Evolutionary conservation across 2,797 vertebrate species (phyloP).

Genomic region (Cossypha dichroa): DNA sequence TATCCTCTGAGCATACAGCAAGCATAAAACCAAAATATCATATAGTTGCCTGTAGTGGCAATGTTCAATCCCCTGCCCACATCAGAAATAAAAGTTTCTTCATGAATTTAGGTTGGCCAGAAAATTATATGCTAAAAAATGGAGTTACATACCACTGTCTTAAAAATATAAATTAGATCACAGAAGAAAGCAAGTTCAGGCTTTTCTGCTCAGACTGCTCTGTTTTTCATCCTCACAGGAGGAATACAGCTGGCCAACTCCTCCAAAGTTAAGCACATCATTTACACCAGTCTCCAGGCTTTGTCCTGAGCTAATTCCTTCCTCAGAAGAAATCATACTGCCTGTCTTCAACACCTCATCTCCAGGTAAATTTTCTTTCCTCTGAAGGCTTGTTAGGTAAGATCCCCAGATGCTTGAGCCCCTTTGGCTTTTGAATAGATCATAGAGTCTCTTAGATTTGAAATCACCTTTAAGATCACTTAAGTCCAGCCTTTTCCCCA

Average conservation of each 20-base stretch:
- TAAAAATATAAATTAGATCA: neutral
- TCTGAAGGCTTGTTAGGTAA: neutral
- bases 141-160: neutral
- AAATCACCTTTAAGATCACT: neutral
- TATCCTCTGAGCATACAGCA: neutral
- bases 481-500: neutral
- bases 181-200: neutral
- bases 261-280: neutral
- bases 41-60: neutral
- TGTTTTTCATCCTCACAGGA: neutral
- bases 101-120: neutral
- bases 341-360: neutral
- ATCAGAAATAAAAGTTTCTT: neutral
- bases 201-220: neutral
- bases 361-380: neutral
- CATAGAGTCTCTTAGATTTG: neutral
- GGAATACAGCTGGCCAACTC: neutral
- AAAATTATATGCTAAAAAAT: neutral
- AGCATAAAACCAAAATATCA: neutral
- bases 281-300: neutral
- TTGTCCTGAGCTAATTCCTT: neutral
- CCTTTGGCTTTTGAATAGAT: neutral
- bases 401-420: rapidly evolving
- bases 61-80: neutral
- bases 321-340: neutral